phyloP scores from a whole-genome alignment of 2,113 vertebrate species.

The Spea multiplicata region DNA sequence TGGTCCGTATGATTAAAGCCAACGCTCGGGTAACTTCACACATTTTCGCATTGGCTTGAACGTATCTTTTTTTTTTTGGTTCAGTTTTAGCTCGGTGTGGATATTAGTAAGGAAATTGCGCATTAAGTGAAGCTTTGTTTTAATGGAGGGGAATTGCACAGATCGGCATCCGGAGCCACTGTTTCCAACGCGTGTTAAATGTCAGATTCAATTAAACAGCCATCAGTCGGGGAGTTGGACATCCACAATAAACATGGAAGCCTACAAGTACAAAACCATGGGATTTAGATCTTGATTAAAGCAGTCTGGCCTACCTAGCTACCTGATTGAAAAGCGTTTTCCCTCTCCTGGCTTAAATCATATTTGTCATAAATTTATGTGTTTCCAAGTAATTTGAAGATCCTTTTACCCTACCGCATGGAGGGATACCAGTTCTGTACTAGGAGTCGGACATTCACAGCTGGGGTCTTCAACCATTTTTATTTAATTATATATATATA shows the following conservation, averaged over 20 bases:
- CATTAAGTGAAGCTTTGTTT: background rate
- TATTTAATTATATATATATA: no score
- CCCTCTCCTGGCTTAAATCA: no score
- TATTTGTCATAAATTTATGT: no score
- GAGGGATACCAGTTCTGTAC: no score
- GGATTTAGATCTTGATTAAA: background rate
- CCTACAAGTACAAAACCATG: background rate
- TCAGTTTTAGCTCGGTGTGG: conserved; percentile 48
- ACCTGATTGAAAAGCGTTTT: no score
- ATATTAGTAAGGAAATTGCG: conserved; percentile 45
- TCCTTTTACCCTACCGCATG: background rate
- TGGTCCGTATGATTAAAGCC: conserved; percentile 49
- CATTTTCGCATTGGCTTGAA: conserved; percentile 46
- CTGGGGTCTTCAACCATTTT: no score
- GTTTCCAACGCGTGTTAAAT: background rate
- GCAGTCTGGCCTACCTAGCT: background rate
- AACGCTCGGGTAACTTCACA: conserved; percentile 54
- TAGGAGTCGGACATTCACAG: no score
- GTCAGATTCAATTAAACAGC: background rate
- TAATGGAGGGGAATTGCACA: background rate
- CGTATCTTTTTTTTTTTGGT: conserved; percentile 13
- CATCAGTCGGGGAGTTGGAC: background rate
- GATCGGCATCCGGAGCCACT: background rate
- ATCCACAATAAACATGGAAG: background rate
- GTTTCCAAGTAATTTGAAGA: background rate